Conservation (phyloP, 2,113 vertebrate genomes). For the Pao palembangensis region DNA sequence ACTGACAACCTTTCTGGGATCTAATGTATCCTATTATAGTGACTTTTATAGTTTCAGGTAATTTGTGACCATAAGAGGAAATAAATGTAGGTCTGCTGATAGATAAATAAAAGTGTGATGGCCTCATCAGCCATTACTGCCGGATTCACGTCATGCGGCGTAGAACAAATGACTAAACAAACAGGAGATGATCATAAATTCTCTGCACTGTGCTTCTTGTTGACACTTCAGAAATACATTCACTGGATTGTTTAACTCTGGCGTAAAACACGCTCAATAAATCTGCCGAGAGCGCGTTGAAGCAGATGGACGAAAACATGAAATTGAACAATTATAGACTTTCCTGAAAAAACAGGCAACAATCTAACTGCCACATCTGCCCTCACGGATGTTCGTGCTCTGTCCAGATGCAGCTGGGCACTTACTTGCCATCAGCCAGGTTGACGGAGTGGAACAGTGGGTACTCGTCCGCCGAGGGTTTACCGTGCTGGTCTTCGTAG, state of each 20-base stretch:
- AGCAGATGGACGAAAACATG: neutral
- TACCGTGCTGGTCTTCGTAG: conserved; percentile 94
- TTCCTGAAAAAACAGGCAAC: neutral
- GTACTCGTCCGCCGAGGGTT: conserved; percentile 90
- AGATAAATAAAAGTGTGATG: too few species aligned
- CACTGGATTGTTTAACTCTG: conserved; percentile 26
- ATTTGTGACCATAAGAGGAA: too few species aligned
- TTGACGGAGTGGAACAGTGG: conserved; percentile 91
- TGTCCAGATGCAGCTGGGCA: conserved; percentile 31
- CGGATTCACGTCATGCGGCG: conserved; percentile 47
- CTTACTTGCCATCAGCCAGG: conserved; percentile 96
- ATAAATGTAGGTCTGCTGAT: too few species aligned
- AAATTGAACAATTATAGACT: neutral
- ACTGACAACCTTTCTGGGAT: too few species aligned
- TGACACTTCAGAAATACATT: conserved; percentile 35
- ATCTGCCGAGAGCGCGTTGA: conserved; percentile 7
- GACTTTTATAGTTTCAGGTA: too few species aligned
- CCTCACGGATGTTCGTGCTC: conserved; percentile 2
- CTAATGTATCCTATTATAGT: too few species aligned
- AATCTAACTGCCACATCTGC: conserved; percentile 14
- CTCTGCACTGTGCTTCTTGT: conserved; percentile 12
- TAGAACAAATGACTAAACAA: conserved; percentile 32
- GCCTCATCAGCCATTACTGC: conserved; percentile 32
- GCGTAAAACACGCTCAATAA: conserved; percentile 27
- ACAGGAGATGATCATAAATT: conserved; percentile 45